These are phyloP conservation scores for Homarus americanus DNA, from an alignment of 1,140 invertebrate genomes.

Conservation along the genomic window DNA sequence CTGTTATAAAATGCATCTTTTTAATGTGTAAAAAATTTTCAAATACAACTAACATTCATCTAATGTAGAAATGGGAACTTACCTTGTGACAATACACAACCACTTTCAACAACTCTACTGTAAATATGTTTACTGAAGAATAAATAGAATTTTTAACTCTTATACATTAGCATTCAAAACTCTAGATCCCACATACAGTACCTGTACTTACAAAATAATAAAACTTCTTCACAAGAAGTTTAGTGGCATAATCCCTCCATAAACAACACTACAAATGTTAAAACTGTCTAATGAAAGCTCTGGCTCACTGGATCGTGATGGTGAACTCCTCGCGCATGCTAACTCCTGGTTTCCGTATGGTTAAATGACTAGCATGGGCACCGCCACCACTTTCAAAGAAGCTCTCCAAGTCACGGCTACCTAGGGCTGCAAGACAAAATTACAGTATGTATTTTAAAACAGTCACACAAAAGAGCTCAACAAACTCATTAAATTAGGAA, in stretches of 20 bases:
- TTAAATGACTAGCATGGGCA: conserved; percentile 81
- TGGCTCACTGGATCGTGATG: conserved; percentile 81
- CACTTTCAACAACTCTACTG: neutral
- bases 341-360: conserved; percentile 90
- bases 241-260: neutral
- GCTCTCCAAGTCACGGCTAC: conserved; percentile 81
- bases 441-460: conserved; percentile 22
- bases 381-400: conserved; percentile 81
- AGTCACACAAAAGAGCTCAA: too few species aligned
- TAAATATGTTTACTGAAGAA: neutral
- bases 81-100: neutral
- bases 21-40: conserved; percentile 3
- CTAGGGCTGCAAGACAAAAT: conserved; percentile 80
- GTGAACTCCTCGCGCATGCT: conserved; percentile 89
- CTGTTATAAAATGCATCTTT: neutral
- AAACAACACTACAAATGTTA: neutral
- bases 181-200: too few species aligned
- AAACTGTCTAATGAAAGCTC: neutral
- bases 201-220: neutral
- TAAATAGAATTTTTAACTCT: neutral
- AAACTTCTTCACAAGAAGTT: neutral
- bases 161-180: neutral
- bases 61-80: neutral
- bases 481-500: too few species aligned
- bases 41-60: neutral